These are phyloP conservation scores for Pycnomerus fuliginosus DNA, from an alignment of 2,888 invertebrate species.

Conservation along the genomic window DNA sequence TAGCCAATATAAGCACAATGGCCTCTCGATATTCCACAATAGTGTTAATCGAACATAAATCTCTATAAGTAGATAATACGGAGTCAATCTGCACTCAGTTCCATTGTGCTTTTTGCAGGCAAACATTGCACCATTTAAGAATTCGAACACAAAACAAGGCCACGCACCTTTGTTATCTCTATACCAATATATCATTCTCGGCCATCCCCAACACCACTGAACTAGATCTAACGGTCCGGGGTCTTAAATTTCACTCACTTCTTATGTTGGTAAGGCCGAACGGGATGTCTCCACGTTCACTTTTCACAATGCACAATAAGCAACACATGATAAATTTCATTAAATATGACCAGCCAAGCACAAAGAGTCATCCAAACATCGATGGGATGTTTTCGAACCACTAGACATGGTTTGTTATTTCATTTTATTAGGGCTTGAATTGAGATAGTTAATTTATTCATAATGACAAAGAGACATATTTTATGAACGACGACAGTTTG, in stretches of 20 bases:
- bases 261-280: slow-evolving; percentile 34
- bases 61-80: slow-evolving; percentile 44
- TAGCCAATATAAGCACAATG: slow-evolving; percentile 52
- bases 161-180: slow-evolving; percentile 35
- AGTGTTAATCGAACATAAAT: slow-evolving; percentile 53
- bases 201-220: slow-evolving; percentile 41
- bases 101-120: slow-evolving; percentile 42
- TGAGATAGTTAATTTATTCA: slow-evolving; percentile 34
- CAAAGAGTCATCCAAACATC: slow-evolving; percentile 46
- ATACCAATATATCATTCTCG: slow-evolving; percentile 42
- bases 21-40: slow-evolving; percentile 48
- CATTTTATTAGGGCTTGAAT: slow-evolving; percentile 29
- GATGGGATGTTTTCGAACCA: slow-evolving; percentile 42
- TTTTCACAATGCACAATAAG: slow-evolving; percentile 32
- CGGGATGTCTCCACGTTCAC: slow-evolving; percentile 28
- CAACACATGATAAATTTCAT: slow-evolving; percentile 52
- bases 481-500: slow-evolving; percentile 35
- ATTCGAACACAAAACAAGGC: slow-evolving; percentile 48
- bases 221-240: slow-evolving; percentile 46
- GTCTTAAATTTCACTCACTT: slow-evolving; percentile 33
- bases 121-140: slow-evolving; percentile 44
- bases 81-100: slow-evolving; percentile 44
- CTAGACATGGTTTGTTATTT: slow-evolving; percentile 40
- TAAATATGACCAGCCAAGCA: slow-evolving; percentile 43
- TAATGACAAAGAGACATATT: slow-evolving; percentile 35